Evolutionary conservation across 2,888 invertebrate genomes (phyloP).

Genomic region (Drosophila demipolita): DNA sequence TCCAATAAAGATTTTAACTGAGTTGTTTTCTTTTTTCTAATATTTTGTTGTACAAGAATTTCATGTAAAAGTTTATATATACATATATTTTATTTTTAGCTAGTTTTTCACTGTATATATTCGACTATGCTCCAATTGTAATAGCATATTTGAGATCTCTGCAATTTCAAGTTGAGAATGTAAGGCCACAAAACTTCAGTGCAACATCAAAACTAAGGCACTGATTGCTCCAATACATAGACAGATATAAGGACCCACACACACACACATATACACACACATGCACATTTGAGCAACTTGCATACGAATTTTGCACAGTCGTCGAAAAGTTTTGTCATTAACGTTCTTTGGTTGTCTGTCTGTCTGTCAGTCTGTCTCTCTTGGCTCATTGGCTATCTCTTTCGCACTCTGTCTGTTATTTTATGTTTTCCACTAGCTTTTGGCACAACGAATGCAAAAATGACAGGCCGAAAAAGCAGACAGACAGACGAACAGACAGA

Average conservation of each 20-base stretch:
- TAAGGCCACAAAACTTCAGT: constrained; percentile 70
- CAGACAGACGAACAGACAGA: constrained; percentile 31
- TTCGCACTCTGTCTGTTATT: constrained; percentile 49
- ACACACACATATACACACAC: constrained; percentile 24
- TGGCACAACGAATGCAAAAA: constrained; percentile 68
- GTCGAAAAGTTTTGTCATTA: constrained; percentile 80
- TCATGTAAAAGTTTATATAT: neutral
- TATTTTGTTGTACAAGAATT: neutral
- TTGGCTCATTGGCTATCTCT: constrained; percentile 16
- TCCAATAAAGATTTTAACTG: neutral
- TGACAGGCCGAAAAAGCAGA: constrained; percentile 59
- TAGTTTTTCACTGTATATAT: neutral
- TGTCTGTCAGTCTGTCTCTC: constrained; percentile 1
- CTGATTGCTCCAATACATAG: constrained; percentile 65
- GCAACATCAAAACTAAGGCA: constrained; percentile 65
- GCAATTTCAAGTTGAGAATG: constrained; percentile 46
- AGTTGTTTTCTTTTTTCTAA: neutral
- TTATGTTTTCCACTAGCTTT: constrained; percentile 67
- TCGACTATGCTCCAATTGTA: constrained; percentile 2
- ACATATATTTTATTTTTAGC: neutral
- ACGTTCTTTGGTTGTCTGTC: constrained; percentile 62
- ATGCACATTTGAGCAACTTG: constrained; percentile 49
- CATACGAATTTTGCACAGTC: constrained; percentile 69
- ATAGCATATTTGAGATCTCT: constrained; percentile 38
- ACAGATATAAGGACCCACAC: constrained; percentile 34